Conservation (phyloP, 2,797 vertebrate species). For the Coendou prehensilis region DNA sequence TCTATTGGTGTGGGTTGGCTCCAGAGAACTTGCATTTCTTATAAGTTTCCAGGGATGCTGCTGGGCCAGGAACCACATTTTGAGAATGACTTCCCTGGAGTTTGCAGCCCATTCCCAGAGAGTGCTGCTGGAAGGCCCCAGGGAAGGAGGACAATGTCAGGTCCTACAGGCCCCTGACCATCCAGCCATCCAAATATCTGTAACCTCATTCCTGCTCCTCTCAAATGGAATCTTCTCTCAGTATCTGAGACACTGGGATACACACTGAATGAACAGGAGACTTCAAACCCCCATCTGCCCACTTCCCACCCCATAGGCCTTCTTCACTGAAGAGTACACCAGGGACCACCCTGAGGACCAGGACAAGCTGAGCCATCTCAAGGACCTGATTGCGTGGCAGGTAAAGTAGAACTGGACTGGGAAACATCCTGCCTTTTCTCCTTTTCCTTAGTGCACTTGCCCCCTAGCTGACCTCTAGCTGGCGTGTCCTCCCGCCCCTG, state of each 20-base stretch:
- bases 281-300: background rate
- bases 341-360: constrained; percentile 93
- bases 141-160: background rate
- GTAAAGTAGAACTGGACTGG: constrained; percentile 85
- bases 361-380: constrained; percentile 95
- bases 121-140: background rate
- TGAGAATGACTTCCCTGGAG: background rate
- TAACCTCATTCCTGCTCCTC: background rate
- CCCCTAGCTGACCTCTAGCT: background rate
- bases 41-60: background rate
- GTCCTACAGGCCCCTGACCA: background rate
- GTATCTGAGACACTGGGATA: background rate
- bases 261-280: background rate
- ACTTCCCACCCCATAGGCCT: constrained; percentile 91
- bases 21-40: background rate
- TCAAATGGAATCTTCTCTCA: background rate
- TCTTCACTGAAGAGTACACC: constrained; percentile 96
- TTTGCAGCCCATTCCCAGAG: background rate
- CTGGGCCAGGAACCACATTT: background rate
- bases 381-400: constrained; percentile 99
- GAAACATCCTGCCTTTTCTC: accelerated
- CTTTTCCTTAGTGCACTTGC: background rate
- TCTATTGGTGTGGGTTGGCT: background rate
- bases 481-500: background rate
- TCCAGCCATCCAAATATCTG: background rate